phyloP scores from a whole-genome alignment of 2,113 vertebrate genomes.

The Pleuronectes platessa region DNA sequence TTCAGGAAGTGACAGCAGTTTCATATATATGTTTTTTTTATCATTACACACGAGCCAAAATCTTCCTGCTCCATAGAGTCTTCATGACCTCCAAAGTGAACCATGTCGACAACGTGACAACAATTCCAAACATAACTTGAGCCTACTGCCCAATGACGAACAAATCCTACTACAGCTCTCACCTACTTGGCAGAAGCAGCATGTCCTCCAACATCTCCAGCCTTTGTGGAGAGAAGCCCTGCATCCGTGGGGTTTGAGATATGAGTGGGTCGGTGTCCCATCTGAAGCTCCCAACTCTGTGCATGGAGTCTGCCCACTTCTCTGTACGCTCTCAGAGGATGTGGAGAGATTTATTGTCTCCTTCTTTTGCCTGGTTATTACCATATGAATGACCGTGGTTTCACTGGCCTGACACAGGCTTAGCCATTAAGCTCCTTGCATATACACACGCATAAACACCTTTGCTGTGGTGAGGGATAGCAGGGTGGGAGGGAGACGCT shows the following conservation, averaged over 20 bases:
- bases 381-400: constrained; percentile 74
- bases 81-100: background rate
- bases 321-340: constrained; percentile 34
- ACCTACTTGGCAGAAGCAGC: constrained; percentile 28
- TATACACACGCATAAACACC: constrained; percentile 37
- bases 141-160: background rate
- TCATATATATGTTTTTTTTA: background rate
- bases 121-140: background rate
- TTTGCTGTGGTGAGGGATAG: constrained; percentile 22
- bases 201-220: constrained; percentile 18
- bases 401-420: constrained; percentile 67
- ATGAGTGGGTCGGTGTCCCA: constrained; percentile 21
- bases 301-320: constrained; percentile 30
- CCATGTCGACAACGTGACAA: background rate
- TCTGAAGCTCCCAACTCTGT: constrained; percentile 44
- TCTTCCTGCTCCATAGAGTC: background rate
- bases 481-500: constrained; percentile 16
- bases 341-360: constrained; percentile 65
- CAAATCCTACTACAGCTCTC: background rate
- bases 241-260: constrained; percentile 29
- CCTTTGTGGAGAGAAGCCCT: constrained; percentile 13
- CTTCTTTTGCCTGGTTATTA: constrained; percentile 64
- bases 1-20: too few species aligned
- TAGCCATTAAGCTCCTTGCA: constrained; percentile 44
- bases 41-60: background rate